phyloP scores from a whole-genome alignment of 2,797 vertebrate genomes.

The Tauraco hartlaubi region DNA sequence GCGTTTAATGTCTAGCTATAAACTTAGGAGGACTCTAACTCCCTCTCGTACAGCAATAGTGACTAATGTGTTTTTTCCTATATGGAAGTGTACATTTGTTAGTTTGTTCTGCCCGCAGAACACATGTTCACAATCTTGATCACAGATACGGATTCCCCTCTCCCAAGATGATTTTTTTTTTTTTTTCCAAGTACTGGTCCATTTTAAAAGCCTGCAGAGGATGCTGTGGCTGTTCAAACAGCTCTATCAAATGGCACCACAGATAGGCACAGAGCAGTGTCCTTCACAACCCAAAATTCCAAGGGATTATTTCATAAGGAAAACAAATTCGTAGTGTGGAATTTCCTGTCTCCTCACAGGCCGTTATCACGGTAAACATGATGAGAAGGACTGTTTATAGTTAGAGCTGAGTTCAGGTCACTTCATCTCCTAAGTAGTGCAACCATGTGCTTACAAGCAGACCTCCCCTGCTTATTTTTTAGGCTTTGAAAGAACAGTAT shows the following conservation, averaged over 20 bases:
- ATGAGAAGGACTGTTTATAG: not conserved
- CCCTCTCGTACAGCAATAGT: not conserved
- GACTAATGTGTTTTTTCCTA: not conserved
- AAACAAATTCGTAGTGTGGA: not conserved
- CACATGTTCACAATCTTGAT: not conserved
- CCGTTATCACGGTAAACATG: not conserved
- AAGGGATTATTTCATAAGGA: not conserved
- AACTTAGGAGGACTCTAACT: not conserved
- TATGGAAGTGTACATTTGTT: not conserved
- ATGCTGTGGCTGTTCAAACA: not conserved
- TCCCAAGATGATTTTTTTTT: not conserved
- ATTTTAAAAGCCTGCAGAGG: not conserved
- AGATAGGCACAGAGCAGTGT: fast-evolving
- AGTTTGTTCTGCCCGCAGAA: not conserved
- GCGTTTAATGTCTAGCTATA: constrained; percentile 10
- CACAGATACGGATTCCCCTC: not conserved
- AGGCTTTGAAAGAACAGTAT: not conserved
- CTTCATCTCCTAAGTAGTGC: not conserved
- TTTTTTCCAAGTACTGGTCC: not conserved
- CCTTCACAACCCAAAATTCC: not conserved
- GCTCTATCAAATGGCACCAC: not conserved
- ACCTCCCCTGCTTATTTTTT: not conserved
- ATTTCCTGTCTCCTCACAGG: not conserved
- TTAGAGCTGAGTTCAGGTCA: not conserved
- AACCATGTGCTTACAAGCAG: not conserved